Conservation (phyloP, 2,888 invertebrate genomes). For the Polietes domitor region DNA sequence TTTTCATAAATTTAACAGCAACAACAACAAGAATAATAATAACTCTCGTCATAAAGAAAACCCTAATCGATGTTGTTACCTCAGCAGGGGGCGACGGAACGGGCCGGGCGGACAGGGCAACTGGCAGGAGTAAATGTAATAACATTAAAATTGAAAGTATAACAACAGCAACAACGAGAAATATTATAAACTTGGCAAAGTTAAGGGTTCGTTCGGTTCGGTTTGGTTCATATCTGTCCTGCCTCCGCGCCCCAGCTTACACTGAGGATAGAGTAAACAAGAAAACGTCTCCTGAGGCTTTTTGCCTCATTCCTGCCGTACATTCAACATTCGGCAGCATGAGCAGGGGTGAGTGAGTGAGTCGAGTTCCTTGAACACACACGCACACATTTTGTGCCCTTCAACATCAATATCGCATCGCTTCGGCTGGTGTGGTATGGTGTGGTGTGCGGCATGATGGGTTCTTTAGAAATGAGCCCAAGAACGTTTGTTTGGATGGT, state of each 20-base stretch:
- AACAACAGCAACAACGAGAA: slow-evolving; percentile 37
- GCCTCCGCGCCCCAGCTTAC: slow-evolving; percentile 29
- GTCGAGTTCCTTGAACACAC: not conserved
- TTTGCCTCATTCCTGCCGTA: slow-evolving; percentile 56
- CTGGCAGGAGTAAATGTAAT: slow-evolving; percentile 60
- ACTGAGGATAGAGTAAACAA: slow-evolving; percentile 61
- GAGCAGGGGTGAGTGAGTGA: slow-evolving; percentile 52
- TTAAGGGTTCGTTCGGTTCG: slow-evolving; percentile 60
- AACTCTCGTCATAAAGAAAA: slow-evolving; percentile 68
- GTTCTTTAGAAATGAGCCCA: slow-evolving; percentile 8
- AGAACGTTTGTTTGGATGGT: slow-evolving; percentile 22
- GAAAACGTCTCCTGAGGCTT: slow-evolving; percentile 75
- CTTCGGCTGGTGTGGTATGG: slow-evolving; percentile 19
- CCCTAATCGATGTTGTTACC: slow-evolving; percentile 73
- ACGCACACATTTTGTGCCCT: not conserved
- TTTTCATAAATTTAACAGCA: slow-evolving; percentile 78
- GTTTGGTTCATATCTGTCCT: not conserved
- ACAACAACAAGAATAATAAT: slow-evolving; percentile 73
- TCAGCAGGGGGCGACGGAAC: slow-evolving; percentile 72
- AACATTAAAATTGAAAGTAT: slow-evolving; percentile 60
- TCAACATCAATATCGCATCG: slow-evolving; percentile 8
- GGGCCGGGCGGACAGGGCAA: slow-evolving; percentile 21
- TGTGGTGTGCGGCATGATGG: not conserved
- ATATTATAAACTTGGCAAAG: slow-evolving; percentile 65
- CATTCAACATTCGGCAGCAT: slow-evolving; percentile 42